Conservation (phyloP, 1,140 invertebrate species). For the Rhopalosiphum maidis region DNA sequence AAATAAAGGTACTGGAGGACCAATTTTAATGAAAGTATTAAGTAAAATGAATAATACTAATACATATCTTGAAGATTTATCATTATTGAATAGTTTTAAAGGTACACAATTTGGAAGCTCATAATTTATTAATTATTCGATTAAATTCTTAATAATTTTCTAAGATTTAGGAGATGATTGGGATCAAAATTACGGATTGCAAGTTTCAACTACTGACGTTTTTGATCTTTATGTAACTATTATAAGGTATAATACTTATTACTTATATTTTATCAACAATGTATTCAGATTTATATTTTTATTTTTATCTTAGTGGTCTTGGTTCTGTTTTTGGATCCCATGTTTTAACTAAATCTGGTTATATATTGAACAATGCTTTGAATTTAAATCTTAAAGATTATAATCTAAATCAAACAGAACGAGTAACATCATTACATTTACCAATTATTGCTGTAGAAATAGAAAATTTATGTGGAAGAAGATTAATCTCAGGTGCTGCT, state of each 20-base stretch:
- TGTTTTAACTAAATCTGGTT: conserved; percentile 64
- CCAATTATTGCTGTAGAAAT: conserved; percentile 64
- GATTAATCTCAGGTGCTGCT: conserved; percentile 63
- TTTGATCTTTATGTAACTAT: conserved; percentile 75
- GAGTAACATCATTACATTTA: conserved; percentile 46
- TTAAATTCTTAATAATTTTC: background rate
- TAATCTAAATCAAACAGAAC: conserved; percentile 32
- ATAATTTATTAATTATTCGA: background rate
- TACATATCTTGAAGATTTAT: conserved; percentile 19
- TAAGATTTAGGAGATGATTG: conserved; percentile 61
- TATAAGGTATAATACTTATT: conserved; percentile 68
- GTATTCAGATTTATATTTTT: conserved; percentile 58
- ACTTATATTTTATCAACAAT: conserved; percentile 2
- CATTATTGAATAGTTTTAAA: conserved; percentile 52
- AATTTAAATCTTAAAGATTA: conserved; percentile 51
- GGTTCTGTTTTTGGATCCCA: conserved; percentile 66
- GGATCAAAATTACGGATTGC: conserved; percentile 60
- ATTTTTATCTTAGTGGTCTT: conserved; percentile 64
- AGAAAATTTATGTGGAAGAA: conserved; percentile 63
- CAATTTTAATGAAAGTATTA: conserved; percentile 59
- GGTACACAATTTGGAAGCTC: background rate
- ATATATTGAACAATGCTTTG: conserved; percentile 64
- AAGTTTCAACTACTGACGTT: conserved; percentile 71
- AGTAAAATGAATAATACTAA: conserved; percentile 54
- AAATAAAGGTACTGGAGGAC: conserved; percentile 62